These are phyloP conservation scores for Drosophila kanapiae DNA, from an alignment of 1,140 invertebrate genomes.

Conservation along the genomic window DNA sequence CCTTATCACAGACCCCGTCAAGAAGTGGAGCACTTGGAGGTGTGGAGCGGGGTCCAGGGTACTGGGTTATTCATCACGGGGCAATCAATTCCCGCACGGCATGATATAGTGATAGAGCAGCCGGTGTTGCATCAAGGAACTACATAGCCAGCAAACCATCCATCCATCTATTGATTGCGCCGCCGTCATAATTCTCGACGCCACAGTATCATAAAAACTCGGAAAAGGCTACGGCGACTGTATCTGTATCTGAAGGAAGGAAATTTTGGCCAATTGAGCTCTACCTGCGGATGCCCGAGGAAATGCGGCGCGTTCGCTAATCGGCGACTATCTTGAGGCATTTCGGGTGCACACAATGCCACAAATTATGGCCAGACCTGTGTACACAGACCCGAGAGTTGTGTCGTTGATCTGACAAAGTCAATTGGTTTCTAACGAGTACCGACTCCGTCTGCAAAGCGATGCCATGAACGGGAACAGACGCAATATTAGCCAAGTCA, in stretches of 20 bases:
- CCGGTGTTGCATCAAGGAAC: conserved; percentile 23
- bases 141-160: not conserved
- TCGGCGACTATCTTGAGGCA: conserved; percentile 14
- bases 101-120: conserved; percentile 20
- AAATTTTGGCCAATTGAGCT: not conserved
- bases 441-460: conserved; percentile 20
- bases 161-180: conserved; percentile 24
- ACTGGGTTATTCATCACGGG: conserved; percentile 36
- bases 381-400: conserved; percentile 3
- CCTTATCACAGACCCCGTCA: conserved; percentile 20
- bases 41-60: not conserved
- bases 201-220: conserved; percentile 39
- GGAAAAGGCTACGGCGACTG: not conserved
- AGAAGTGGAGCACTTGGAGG: not conserved
- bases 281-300: conserved; percentile 44
- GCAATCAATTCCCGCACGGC: conserved; percentile 16
- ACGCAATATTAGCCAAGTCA: not conserved
- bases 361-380: conserved; percentile 62
- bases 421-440: conserved; percentile 81
- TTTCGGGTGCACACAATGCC: conserved; percentile 44
- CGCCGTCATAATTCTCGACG: conserved; percentile 48
- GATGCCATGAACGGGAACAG: conserved; percentile 10
- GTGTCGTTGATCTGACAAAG: conserved; percentile 68
- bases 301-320: conserved; percentile 56
- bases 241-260: not conserved